Percentiles rank a stretch among this genome's conserved stretches.
Evolutionary conservation across 2,797 vertebrate genomes (phyloP).

Genomic region (Gila robusta): DNA sequence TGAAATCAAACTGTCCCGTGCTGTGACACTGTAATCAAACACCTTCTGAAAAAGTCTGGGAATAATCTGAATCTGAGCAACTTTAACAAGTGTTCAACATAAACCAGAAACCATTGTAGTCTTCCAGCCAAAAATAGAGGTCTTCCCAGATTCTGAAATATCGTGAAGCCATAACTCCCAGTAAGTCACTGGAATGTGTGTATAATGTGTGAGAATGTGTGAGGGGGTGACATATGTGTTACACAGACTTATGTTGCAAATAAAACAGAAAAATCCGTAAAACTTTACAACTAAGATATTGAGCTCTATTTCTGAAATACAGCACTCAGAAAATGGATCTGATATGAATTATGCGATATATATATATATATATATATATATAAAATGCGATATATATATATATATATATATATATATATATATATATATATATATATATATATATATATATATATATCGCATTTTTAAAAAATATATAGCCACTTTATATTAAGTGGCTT

Average conservation of each 20-base stretch:
- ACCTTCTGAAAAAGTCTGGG: constrained; percentile 25
- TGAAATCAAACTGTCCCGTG: constrained; percentile 27
- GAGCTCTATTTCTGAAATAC: background rate
- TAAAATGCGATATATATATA: too few species aligned
- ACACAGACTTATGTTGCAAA: constrained; percentile 1
- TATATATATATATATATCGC: too few species aligned
- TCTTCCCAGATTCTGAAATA: background rate
- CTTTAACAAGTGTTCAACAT: constrained; percentile 25
- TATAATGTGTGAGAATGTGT: constrained; percentile 1
- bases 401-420: too few species aligned
- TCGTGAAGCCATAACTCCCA: background rate
- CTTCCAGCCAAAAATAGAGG: background rate
- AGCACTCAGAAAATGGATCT: background rate
- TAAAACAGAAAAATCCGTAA: background rate
- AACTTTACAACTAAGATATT: background rate
- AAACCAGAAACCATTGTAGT: constrained; percentile 10
- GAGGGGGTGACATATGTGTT: constrained; percentile 17
- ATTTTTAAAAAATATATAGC: too few species aligned
- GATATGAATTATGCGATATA: background rate
- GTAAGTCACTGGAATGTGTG: constrained; percentile 19
- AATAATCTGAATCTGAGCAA: background rate
- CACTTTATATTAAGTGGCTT: too few species aligned
- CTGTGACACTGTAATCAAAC: constrained; percentile 18
- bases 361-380: too few species aligned
- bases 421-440: too few species aligned